Evolutionary conservation across 2,888 invertebrate species (phyloP).

Genomic region (Ischnura elegans): DNA sequence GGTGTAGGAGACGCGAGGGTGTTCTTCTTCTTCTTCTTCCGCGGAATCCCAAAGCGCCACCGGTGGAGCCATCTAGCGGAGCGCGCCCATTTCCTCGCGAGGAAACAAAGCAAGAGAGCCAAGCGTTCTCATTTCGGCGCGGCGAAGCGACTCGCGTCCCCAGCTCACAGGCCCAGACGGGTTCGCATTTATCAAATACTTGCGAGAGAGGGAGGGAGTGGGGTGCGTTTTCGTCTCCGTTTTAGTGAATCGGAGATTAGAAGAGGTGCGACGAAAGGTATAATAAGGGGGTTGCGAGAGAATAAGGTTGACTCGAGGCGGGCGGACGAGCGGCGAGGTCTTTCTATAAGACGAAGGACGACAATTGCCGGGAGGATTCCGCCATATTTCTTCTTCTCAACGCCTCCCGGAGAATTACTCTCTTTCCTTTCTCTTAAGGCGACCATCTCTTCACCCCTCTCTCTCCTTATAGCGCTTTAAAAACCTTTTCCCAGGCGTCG

Average conservation of each 20-base stretch:
- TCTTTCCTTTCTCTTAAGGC: neutral
- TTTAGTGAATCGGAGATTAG: constrained; percentile 5
- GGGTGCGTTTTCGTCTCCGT: neutral
- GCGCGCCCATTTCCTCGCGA: neutral
- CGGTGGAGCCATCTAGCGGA: neutral
- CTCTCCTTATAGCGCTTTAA: too few relatives aligned
- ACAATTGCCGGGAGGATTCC: constrained; percentile 1
- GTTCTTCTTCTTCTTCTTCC: neutral
- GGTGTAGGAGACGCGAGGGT: neutral
- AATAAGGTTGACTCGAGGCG: constrained; percentile 1
- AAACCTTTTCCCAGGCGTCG: neutral
- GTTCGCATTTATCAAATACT: constrained; percentile 16
- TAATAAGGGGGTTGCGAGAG: neutral
- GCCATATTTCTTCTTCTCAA: constrained; percentile 60
- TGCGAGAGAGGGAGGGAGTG: neutral
- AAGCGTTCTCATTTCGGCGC: neutral
- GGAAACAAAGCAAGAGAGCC: constrained; percentile 12
- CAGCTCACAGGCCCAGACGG: too few relatives aligned
- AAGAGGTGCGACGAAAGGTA: neutral
- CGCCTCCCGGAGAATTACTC: neutral
- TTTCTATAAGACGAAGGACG: constrained; percentile 7
- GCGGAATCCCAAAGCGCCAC: neutral
- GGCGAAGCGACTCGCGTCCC: neutral
- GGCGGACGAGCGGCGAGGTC: neutral
- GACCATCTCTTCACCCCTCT: neutral